Conservation (phyloP, 2,113 vertebrate species). For the Okapia johnstoni region DNA sequence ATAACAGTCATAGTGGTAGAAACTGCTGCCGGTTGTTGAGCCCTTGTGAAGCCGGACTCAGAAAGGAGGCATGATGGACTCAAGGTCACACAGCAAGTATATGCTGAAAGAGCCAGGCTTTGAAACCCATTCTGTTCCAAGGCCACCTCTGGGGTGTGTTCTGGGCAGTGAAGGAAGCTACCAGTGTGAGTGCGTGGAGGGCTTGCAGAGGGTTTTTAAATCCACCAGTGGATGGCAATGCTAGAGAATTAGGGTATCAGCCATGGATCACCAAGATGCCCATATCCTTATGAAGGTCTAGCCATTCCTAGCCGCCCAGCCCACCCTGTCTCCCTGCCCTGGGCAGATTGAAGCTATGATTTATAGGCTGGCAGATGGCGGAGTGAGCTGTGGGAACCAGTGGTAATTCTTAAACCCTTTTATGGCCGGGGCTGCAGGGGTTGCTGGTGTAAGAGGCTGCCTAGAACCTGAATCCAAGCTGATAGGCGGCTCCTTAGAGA, state of each 20-base stretch:
- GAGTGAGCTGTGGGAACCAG: not conserved
- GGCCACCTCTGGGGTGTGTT: not conserved
- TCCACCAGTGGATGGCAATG: not conserved
- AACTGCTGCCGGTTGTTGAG: not conserved
- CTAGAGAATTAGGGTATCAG: not conserved
- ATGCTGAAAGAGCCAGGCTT: not conserved
- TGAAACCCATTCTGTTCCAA: not conserved
- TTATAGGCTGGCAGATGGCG: not conserved
- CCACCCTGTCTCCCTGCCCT: not conserved
- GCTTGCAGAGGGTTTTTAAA: not conserved
- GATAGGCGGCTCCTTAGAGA: not conserved
- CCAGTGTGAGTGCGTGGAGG: not conserved
- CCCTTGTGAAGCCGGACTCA: not conserved
- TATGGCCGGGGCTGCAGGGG: not conserved
- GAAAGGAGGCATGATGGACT: not conserved
- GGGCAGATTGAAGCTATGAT: not conserved
- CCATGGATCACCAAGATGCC: not conserved
- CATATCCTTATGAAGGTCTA: not conserved
- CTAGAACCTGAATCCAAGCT: not conserved
- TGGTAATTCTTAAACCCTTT: not conserved
- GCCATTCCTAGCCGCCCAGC: rapidly evolving
- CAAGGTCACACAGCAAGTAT: not conserved
- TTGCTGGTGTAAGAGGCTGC: not conserved
- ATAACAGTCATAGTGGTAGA: not conserved
- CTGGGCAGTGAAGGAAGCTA: not conserved